phyloP scores from a whole-genome alignment of 2,113 vertebrate species.

The Dasypus novemcinctus region DNA sequence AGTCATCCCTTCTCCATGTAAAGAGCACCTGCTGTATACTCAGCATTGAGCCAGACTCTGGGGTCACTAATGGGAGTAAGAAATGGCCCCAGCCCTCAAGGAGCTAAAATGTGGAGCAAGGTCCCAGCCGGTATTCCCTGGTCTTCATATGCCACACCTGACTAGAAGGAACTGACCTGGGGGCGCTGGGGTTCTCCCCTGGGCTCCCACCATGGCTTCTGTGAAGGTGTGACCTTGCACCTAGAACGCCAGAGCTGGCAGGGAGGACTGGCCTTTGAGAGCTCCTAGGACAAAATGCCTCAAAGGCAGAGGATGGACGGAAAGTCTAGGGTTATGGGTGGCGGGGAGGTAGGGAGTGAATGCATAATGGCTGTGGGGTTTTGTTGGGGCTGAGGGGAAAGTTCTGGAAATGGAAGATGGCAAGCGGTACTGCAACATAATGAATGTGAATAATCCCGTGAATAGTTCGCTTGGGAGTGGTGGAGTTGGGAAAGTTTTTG shows the following conservation, averaged over 20 bases:
- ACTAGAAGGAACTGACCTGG: background rate
- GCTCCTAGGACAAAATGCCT: background rate
- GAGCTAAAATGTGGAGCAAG: too few species aligned
- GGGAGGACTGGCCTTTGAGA: background rate
- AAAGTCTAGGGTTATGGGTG: too few species aligned
- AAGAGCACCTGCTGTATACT: background rate
- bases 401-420: too few species aligned
- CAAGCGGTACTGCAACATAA: too few species aligned
- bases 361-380: too few species aligned
- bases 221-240: background rate
- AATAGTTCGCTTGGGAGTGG: too few species aligned
- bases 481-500: too few species aligned
- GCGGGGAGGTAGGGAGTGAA: too few species aligned
- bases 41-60: background rate
- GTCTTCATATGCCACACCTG: too few species aligned
- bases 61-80: background rate
- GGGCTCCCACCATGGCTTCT: background rate
- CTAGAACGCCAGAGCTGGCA: background rate
- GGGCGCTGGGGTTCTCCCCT: background rate
- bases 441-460: too few species aligned
- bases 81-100: background rate
- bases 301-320: background rate
- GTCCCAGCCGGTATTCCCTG: too few species aligned
- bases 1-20: background rate
- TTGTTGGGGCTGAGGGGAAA: too few species aligned